These are phyloP conservation scores for Periphyllus acericola DNA, from an alignment of 2,888 invertebrate species.

Conservation along the genomic window DNA sequence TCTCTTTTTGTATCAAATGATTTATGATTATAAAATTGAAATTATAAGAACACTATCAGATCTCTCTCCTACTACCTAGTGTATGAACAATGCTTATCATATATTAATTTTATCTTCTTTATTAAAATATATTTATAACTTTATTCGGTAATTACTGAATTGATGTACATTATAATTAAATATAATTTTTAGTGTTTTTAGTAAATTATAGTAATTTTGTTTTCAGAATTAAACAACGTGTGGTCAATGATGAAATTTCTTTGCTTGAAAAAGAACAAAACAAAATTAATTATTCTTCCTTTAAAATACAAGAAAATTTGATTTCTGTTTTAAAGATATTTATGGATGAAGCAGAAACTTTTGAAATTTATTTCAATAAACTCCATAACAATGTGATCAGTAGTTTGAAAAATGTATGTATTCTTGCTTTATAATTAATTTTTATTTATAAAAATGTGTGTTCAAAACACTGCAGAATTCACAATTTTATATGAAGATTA, in stretches of 20 bases:
- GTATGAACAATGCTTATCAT: no score
- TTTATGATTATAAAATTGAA: no score
- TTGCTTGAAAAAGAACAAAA: slow-evolving; percentile 14
- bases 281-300: not conserved
- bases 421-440: not conserved
- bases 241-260: slow-evolving; percentile 21
- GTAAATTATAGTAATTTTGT: not conserved
- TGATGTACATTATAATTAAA: not conserved
- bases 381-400: slow-evolving; percentile 2
- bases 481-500: no score
- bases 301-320: not conserved
- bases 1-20: no score
- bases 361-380: slow-evolving; percentile 13
- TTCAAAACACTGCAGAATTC: no score
- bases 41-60: no score
- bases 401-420: slow-evolving; percentile 31
- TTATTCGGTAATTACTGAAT: no score
- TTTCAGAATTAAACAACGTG: slow-evolving; percentile 18
- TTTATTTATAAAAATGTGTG: not conserved
- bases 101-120: no score
- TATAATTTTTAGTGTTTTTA: not conserved
- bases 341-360: not conserved
- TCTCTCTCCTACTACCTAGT: no score
- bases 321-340: not conserved
- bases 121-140: no score